Evolutionary conservation across 23 tunicate genomes (phyloP).

Genomic region (Trididemnum miniatum): DNA sequence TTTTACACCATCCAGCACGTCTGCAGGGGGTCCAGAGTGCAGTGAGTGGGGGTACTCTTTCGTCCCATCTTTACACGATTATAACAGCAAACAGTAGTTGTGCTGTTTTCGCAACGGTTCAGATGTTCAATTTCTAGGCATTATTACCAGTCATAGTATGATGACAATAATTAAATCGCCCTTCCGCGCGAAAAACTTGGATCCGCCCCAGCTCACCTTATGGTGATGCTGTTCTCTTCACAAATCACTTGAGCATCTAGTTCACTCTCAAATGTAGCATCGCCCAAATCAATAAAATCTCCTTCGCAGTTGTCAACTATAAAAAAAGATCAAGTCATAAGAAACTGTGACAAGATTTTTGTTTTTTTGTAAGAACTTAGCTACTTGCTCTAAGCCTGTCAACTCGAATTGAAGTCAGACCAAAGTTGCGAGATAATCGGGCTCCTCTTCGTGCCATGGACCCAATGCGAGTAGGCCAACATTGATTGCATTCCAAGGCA

Average conservation of each 20-base stretch:
- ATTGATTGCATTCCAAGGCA: slow-evolving; percentile 9
- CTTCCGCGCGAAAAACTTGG: too few species aligned
- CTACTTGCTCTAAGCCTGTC: slow-evolving; percentile 23
- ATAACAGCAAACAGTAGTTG: too few species aligned
- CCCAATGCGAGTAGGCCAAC: slow-evolving; percentile 40
- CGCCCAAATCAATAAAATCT: slow-evolving; percentile 1
- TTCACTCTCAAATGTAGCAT: background rate
- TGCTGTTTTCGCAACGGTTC: too few species aligned
- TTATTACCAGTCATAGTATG: too few species aligned
- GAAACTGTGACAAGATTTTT: too few species aligned
- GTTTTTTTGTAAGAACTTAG: background rate
- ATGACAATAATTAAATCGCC: too few species aligned
- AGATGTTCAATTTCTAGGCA: too few species aligned
- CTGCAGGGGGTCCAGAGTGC: too few species aligned
- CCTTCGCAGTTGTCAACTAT: slow-evolving; percentile 2
- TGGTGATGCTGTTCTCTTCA: background rate
- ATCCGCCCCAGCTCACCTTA: background rate
- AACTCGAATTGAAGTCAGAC: slow-evolving; percentile 3
- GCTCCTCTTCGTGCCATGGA: slow-evolving; percentile 25
- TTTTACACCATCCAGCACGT: too few species aligned
- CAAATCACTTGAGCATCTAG: background rate
- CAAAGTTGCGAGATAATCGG: slow-evolving; percentile 14
- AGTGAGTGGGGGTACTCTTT: too few species aligned
- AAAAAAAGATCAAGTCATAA: background rate
- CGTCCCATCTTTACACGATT: too few species aligned